A percentile compares a stretch with the other conserved stretches of the same genome.
Conservation (phyloP, 2,797 vertebrate genomes). For the Artibeus lituratus region DNA sequence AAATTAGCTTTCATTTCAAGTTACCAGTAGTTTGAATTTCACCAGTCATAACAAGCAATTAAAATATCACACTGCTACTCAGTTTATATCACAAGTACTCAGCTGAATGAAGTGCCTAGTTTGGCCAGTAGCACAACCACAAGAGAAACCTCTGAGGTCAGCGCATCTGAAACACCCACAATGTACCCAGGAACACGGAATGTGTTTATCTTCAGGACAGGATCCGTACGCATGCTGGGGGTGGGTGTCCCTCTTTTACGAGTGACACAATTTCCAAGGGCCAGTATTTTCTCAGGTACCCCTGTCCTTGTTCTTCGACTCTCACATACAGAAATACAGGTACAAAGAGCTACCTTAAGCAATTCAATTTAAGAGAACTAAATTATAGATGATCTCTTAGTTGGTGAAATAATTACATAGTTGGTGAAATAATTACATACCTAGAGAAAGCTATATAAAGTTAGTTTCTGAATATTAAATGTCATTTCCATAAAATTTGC, state of each 20-base stretch:
- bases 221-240: background rate
- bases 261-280: background rate
- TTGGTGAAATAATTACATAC: background rate
- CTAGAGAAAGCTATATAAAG: background rate
- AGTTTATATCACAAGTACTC: background rate
- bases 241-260: background rate
- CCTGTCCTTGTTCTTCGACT: background rate
- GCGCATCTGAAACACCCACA: background rate
- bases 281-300: background rate
- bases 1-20: constrained; percentile 34
- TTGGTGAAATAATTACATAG: background rate
- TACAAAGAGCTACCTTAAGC: background rate
- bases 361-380: background rate
- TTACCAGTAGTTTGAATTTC: background rate
- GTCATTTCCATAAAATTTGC: background rate
- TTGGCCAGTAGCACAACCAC: background rate
- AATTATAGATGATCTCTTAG: background rate
- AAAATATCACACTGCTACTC: background rate
- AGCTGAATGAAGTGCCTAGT: background rate
- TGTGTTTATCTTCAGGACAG: background rate
- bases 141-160: background rate
- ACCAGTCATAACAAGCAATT: background rate
- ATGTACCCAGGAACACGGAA: background rate
- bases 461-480: background rate
- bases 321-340: background rate